phyloP scores from a whole-genome alignment of 2,888 invertebrate species.

The Chrysolina americana region DNA sequence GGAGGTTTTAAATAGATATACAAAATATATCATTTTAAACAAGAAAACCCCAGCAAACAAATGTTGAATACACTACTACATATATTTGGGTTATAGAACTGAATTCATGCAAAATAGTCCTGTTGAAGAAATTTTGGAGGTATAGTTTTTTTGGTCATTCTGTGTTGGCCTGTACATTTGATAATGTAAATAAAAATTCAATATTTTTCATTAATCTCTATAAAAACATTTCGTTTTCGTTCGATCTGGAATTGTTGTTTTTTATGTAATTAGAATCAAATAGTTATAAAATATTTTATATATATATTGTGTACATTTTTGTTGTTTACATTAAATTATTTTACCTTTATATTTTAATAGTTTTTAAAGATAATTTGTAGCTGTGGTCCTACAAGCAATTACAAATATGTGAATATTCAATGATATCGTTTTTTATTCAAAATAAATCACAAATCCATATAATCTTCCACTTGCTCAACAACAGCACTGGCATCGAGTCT shows the following conservation, averaged over 20 bases:
- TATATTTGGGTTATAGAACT: too few relatives aligned
- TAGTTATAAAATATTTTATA: slow-evolving; percentile 57
- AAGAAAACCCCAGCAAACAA: too few relatives aligned
- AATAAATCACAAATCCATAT: slow-evolving; percentile 29
- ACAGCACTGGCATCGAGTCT: slow-evolving; percentile 56
- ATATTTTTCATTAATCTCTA: slow-evolving; percentile 42
- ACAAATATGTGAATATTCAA: slow-evolving; percentile 57
- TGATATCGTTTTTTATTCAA: slow-evolving; percentile 43
- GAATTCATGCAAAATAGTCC: too few relatives aligned
- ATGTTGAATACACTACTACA: too few relatives aligned
- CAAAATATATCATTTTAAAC: too few relatives aligned
- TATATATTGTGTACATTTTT: slow-evolving; percentile 65
- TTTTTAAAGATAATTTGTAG: slow-evolving; percentile 65
- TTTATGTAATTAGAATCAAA: slow-evolving; percentile 52
- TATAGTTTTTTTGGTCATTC: slow-evolving; percentile 40
- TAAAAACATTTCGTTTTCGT: slow-evolving; percentile 56
- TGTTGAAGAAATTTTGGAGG: slow-evolving; percentile 11
- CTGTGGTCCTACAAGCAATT: slow-evolving; percentile 67
- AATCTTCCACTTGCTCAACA: slow-evolving; percentile 50
- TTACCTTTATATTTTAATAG: slow-evolving; percentile 65
- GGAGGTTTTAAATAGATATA: too few relatives aligned
- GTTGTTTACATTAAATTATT: slow-evolving; percentile 67
- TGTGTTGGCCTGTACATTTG: slow-evolving; percentile 65
- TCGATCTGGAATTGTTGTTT: slow-evolving; percentile 52
- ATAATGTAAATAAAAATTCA: slow-evolving; percentile 59